phyloP scores from a whole-genome alignment of 2,888 invertebrate genomes.

The Apamea anceps region DNA sequence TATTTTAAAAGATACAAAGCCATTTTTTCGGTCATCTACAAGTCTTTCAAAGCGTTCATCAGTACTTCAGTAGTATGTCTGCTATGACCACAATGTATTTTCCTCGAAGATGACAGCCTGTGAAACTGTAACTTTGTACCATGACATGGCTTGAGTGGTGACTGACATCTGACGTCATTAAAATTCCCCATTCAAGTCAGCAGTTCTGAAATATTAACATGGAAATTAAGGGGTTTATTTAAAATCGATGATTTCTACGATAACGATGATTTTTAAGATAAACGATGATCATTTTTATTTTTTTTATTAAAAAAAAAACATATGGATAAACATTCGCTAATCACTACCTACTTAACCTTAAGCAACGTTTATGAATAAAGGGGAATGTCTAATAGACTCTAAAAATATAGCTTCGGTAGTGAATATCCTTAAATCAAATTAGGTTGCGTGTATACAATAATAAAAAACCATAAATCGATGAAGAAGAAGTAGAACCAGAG shows the following conservation, averaged over 20 bases:
- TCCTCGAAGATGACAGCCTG: slow-evolving; percentile 23
- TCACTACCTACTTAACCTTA: too few relatives aligned
- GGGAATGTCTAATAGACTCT: background rate
- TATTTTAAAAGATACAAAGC: background rate
- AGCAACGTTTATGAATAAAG: too few relatives aligned
- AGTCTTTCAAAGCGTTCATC: background rate
- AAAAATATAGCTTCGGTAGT: background rate
- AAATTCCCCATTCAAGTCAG: slow-evolving; percentile 1
- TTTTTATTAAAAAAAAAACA: too few relatives aligned
- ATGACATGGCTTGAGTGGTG: slow-evolving; percentile 13
- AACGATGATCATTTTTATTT: too few relatives aligned
- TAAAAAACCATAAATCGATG: background rate
- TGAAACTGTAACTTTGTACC: slow-evolving; percentile 31
- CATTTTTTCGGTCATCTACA: background rate
- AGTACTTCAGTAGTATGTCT: background rate
- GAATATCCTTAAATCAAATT: background rate
- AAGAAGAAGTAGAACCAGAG: background rate
- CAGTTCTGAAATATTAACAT: background rate
- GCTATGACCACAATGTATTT: slow-evolving; percentile 17
- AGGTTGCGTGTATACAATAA: background rate
- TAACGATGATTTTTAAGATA: too few relatives aligned
- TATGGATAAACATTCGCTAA: too few relatives aligned
- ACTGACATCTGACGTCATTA: slow-evolving; percentile 47
- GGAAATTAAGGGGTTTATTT: too few relatives aligned
- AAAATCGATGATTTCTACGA: too few relatives aligned